Evolutionary conservation across 2,797 vertebrate species (phyloP), one percentile per base, ranked within the genome.

Genomic region (Philypnodon macrostomus): DNA sequence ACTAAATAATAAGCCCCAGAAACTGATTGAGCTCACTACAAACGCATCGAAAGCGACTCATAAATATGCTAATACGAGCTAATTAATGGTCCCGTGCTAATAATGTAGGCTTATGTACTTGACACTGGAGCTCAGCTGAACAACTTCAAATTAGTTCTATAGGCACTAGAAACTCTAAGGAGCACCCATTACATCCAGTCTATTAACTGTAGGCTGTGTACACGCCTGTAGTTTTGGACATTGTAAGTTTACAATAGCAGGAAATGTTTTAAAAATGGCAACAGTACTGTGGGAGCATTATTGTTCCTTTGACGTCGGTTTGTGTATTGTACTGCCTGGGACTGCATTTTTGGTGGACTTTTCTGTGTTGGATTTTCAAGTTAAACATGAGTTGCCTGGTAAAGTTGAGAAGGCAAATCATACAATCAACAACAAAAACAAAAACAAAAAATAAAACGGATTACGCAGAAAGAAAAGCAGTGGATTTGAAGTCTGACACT

Each of bases 241-340:
- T 44, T 44, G 41, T 44, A 44, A 18, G 41, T 36, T 49, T 49
- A 49, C 47, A 49, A 49, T 49, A 35, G 34, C 33, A 27, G 33
- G 47, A 47, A 47, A 47, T 34, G 31, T 47, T 23, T 34, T 47
- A 34, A 47, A 47, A 47, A 23, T 33, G 45, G 32, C n/a, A 33
- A 24, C n/a, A 34, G 31, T 34, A 15, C 18, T 33, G 30, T 21
- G 30, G 44, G 44, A 33, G 24, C n/a, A 24, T 47, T 34, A 24
- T 15, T 34, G 45, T 47, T 34, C 16, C 45, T 47, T 24, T 47
- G 31, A 33, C 45, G 26, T 30, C 0, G 31, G 7, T 15, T 34
- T 47, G 45, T 23, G 31, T 12, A 24, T 34, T 47, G 45, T 23
- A 34, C 18, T n/a, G 11, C 41, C 5, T 44, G 41, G 31, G 15